These are phyloP conservation scores for Nasonia oneida DNA, from an alignment of 2,888 invertebrate species.

Conservation along the genomic window DNA sequence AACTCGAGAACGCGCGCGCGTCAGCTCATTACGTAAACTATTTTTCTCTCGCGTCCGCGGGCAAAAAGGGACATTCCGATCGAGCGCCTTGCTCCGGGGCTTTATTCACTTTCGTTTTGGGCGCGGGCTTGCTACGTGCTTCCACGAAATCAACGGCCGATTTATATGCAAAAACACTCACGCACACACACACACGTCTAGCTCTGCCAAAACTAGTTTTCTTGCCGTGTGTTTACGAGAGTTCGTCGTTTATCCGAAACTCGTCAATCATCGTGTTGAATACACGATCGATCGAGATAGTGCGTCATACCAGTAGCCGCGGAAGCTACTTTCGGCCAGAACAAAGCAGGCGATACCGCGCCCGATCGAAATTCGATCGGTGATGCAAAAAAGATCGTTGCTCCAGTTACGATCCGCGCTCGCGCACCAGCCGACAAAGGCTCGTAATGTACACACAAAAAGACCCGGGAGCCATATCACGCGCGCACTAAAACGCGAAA, in stretches of 20 bases:
- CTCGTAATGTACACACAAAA: neutral
- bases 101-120: slow-evolving; percentile 22
- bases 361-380: slow-evolving; percentile 12
- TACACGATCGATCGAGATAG: too few species aligned
- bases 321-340: neutral
- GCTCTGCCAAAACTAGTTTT: too few species aligned
- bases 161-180: too few species aligned
- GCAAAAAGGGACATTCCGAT: slow-evolving; percentile 31
- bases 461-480: neutral
- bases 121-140: neutral
- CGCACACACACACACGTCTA: too few species aligned
- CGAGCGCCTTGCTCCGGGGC: neutral
- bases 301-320: too few species aligned
- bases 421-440: neutral
- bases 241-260: neutral
- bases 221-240: too few species aligned
- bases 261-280: neutral
- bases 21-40: slow-evolving; percentile 45
- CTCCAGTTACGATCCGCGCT: neutral
- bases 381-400: neutral
- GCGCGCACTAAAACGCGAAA: neutral
- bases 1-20: slow-evolving; percentile 10
- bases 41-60: slow-evolving; percentile 4
- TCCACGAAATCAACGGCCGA: neutral
- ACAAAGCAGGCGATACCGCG: neutral